A percentile compares a stretch with the other conserved stretches of the same genome.
phyloP scores from a whole-genome alignment of 2,888 invertebrate genomes.

The Beris chalybata region DNA sequence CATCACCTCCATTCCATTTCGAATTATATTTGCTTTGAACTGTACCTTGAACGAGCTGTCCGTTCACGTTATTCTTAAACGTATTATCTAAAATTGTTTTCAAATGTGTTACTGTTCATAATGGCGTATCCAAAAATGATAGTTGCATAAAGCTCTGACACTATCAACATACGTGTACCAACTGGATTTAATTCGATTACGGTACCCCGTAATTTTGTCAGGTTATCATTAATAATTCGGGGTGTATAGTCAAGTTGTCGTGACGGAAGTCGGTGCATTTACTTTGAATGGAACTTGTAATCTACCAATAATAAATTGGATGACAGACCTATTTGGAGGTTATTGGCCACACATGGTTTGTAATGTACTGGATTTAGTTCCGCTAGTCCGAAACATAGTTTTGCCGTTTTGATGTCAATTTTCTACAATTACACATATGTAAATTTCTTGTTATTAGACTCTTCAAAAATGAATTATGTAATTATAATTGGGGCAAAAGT shows the following conservation, averaged over 20 bases:
- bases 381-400: slow-evolving; percentile 3
- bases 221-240: slow-evolving; percentile 20
- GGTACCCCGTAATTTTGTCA: slow-evolving; percentile 27
- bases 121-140: neutral
- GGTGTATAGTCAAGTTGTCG: neutral
- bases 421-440: too few relatives aligned
- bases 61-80: neutral
- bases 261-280: slow-evolving; percentile 4
- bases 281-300: neutral
- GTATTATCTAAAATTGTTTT: too few relatives aligned
- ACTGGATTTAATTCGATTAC: slow-evolving; percentile 15
- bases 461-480: too few relatives aligned
- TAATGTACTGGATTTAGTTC: slow-evolving; percentile 4
- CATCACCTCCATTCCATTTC: neutral
- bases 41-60: neutral
- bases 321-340: neutral
- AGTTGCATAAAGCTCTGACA: too few relatives aligned
- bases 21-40: too few relatives aligned
- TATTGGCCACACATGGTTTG: slow-evolving; percentile 21
- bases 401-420: too few relatives aligned
- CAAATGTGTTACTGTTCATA: neutral
- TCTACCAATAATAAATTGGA: slow-evolving; percentile 14
- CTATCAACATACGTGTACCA: neutral
- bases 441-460: too few relatives aligned
- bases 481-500: too few relatives aligned